Evolutionary conservation across 1,140 invertebrate genomes (phyloP).

Genomic region (Trachelipus rathkii): DNA sequence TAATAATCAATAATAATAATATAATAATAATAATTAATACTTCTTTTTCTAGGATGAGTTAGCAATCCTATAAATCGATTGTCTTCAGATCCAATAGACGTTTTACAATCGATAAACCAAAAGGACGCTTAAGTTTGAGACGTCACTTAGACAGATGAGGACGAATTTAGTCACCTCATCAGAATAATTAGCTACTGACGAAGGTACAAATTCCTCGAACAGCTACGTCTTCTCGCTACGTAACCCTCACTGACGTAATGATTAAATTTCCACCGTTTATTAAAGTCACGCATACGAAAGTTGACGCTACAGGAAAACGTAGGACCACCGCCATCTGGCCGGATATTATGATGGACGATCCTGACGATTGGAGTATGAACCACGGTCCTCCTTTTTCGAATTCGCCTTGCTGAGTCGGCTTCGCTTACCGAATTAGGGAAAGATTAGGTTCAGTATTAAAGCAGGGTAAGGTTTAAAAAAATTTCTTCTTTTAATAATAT

Average conservation of each 20-base stretch:
- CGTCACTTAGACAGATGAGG: constrained; percentile 21
- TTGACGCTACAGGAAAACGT: constrained; percentile 24
- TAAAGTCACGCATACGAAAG: neutral
- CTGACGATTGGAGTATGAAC: constrained; percentile 16
- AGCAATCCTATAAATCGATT: too few relatives aligned
- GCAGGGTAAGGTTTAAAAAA: too few relatives aligned
- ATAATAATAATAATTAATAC: too few relatives aligned
- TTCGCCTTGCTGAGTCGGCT: constrained; percentile 12
- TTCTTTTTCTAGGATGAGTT: too few relatives aligned
- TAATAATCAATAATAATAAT: too few relatives aligned
- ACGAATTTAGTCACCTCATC: neutral
- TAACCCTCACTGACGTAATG: constrained; percentile 23
- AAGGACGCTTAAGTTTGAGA: constrained; percentile 4
- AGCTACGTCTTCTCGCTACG: constrained; percentile 3
- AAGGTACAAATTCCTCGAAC: neutral
- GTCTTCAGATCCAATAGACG: neutral
- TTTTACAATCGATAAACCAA: neutral
- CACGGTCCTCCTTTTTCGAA: constrained; percentile 19
- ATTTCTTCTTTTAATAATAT: too few relatives aligned
- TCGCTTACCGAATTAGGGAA: neutral
- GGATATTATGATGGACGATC: constrained; percentile 13
- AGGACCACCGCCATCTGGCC: constrained; percentile 10
- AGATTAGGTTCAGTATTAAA: constrained; percentile 1
- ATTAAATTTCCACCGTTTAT: constrained; percentile 20
- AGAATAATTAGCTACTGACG: constrained; percentile 16